phyloP scores from a whole-genome alignment of 2,113 vertebrate genomes.

The Trinectes maculatus region DNA sequence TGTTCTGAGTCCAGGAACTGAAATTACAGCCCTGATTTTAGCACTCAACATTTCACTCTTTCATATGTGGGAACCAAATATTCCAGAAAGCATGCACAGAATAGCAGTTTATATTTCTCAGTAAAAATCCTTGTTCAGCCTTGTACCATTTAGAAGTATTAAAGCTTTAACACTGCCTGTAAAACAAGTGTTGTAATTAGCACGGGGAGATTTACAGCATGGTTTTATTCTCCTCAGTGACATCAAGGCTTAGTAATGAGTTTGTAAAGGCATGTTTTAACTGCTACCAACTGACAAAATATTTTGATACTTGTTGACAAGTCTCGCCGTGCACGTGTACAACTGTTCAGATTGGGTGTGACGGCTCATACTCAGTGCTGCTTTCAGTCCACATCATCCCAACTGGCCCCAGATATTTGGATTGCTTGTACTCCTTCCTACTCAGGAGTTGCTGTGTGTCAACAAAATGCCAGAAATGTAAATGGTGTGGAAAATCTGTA shows the following conservation, averaged over 20 bases:
- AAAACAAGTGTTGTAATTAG: not conserved
- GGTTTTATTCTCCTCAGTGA: not conserved
- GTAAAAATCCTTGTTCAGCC: not conserved
- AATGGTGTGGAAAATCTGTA: not conserved
- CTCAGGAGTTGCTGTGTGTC: not conserved
- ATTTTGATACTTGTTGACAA: conserved; percentile 28
- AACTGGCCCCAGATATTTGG: not conserved
- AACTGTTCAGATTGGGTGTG: conserved; percentile 13
- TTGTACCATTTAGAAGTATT: not conserved
- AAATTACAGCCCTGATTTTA: conserved; percentile 32
- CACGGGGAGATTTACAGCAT: not conserved
- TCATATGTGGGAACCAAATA: not conserved
- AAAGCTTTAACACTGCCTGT: not conserved
- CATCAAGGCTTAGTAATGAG: not conserved
- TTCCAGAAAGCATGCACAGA: not conserved
- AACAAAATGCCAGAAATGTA: conserved; percentile 7
- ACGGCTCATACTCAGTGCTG: conserved; percentile 8
- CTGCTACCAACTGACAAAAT: conserved; percentile 27
- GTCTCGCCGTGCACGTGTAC: conserved; percentile 23
- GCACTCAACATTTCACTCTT: not conserved
- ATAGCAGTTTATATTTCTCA: conserved; percentile 1
- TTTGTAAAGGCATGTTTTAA: conserved; percentile 19
- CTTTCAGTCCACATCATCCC: not conserved
- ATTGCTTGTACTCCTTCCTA: not conserved
- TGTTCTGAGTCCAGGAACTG: conserved; percentile 17